Base-by-base conservation (phyloP, 2,113 vertebrate species). In the Dipodomys merriami region DNA sequence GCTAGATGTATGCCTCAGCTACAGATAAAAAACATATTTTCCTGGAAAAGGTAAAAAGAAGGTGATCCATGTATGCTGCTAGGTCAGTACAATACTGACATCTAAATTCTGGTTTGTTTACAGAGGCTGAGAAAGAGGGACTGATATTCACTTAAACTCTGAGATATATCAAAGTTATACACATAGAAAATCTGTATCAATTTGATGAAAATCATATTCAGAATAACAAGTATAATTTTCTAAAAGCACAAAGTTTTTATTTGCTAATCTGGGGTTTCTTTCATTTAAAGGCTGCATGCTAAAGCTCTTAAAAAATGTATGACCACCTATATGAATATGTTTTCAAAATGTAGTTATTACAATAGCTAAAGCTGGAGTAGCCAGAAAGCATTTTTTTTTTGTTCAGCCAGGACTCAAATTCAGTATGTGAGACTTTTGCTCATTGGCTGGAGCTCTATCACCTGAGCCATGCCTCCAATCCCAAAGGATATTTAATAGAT, bases 171-270 rank as follows among this genome's bases (percentile, higher is more conserved):
- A 81, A 93, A 20, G 19, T 69, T 77, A 72, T 27, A 33, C 0
- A 73, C 27, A 83, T 5, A 69, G 35, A 78, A 5, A 78, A 46
- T 57, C 8, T 10, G 18, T 71, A 88, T 53, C 92, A 30, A 87
- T 44, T 72, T 83, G 67, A 83, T 83, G 67, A 92, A 78, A 86
- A 0, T 64, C 49, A 88, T 30, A 73, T 68, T 77, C 22, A 83
- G 27, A 83, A 86, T 77, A 91, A 73, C 39, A 94, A 79, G 20
- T 49, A 74, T 6, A 64, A 79, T 74, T 93, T 79, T 79, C 57
- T 78, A 86, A 86, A 83, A 33, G 30, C 25, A 29, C 20, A 27
- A 84, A 74, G 30, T 4, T 83, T 22, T 9, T 25, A 82, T 9
- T 39, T 79, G 86, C 15, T 90, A 5, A 39, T 30, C 22, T 91